These are phyloP conservation scores for Molossus molossus DNA, from an alignment of 2,797 vertebrate genomes.

Conservation along the genomic window DNA sequence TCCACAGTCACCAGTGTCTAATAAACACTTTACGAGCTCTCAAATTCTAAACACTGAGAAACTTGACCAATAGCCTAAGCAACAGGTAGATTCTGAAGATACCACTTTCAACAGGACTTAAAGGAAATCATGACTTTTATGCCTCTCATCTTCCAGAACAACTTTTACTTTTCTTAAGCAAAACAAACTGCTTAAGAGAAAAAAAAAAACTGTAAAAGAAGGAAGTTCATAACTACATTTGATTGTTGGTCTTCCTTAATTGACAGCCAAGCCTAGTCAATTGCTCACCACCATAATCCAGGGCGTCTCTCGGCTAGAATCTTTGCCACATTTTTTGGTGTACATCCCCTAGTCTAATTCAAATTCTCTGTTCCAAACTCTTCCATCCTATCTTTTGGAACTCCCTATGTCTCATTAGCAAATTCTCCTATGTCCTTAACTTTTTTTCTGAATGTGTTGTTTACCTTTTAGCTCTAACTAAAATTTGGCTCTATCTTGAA, in stretches of 20 bases:
- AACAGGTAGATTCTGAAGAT: neutral
- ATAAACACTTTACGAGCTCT: constrained; percentile 34
- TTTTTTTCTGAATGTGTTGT: constrained; percentile 16
- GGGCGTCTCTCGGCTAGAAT: neutral
- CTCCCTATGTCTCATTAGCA: neutral
- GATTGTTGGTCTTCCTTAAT: neutral
- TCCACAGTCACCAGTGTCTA: neutral
- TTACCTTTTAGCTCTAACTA: constrained; percentile 1
- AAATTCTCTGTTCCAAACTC: neutral
- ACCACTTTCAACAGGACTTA: neutral
- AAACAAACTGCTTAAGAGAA: neutral
- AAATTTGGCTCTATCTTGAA: constrained; percentile 7
- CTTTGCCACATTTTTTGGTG: neutral
- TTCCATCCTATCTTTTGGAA: neutral
- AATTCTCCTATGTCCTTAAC: neutral
- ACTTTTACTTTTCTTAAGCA: neutral
- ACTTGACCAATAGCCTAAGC: neutral
- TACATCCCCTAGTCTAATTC: neutral
- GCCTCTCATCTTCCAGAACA: neutral
- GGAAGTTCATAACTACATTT: constrained; percentile 13
- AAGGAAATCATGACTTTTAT: neutral
- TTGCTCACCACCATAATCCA: neutral
- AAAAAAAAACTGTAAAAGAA: neutral
- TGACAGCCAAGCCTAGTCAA: neutral
- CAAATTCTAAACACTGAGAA: constrained; percentile 24